phyloP scores from a whole-genome alignment of 2,797 vertebrate species.

The Acanthurus leucopareius region DNA sequence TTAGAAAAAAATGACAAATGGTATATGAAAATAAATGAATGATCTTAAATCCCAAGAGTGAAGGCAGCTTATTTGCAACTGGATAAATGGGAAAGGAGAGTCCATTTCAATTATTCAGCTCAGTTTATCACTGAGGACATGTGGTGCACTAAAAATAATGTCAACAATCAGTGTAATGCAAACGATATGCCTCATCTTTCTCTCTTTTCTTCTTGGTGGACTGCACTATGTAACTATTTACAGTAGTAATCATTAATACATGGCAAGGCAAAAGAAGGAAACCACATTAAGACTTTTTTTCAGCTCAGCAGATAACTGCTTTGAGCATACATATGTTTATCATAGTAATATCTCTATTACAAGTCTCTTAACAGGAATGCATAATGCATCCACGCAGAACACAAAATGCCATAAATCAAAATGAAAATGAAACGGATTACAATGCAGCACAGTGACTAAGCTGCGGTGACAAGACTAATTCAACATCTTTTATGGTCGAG shows the following conservation, averaged over 20 bases:
- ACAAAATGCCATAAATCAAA: constrained; percentile 90
- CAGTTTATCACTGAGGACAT: constrained; percentile 65
- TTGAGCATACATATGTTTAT: constrained; percentile 68
- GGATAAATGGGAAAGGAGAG: constrained; percentile 37
- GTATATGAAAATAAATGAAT: constrained; percentile 4
- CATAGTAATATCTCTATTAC: constrained; percentile 90
- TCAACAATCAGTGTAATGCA: constrained; percentile 65
- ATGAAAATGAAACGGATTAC: constrained; percentile 84
- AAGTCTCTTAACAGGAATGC: constrained; percentile 83
- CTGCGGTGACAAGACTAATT: constrained; percentile 88
- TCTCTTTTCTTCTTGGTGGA: constrained; percentile 31
- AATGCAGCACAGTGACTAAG: constrained; percentile 66
- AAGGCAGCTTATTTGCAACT: constrained; percentile 49
- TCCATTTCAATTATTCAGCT: constrained; percentile 66
- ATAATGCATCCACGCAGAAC: constrained; percentile 85
- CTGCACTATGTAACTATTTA: constrained; percentile 27
- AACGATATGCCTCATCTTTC: constrained; percentile 43
- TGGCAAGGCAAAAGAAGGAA: constrained; percentile 36
- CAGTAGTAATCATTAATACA: constrained; percentile 55
- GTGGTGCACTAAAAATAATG: constrained; percentile 63
- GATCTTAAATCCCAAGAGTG: constrained; percentile 3
- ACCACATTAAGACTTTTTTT: neutral
- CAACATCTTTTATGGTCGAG: constrained; percentile 88
- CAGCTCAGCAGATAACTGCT: constrained; percentile 49
- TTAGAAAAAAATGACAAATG: constrained; percentile 38